Conservation (phyloP, 2,113 vertebrate species). For the Oncorhynchus mykiss region DNA sequence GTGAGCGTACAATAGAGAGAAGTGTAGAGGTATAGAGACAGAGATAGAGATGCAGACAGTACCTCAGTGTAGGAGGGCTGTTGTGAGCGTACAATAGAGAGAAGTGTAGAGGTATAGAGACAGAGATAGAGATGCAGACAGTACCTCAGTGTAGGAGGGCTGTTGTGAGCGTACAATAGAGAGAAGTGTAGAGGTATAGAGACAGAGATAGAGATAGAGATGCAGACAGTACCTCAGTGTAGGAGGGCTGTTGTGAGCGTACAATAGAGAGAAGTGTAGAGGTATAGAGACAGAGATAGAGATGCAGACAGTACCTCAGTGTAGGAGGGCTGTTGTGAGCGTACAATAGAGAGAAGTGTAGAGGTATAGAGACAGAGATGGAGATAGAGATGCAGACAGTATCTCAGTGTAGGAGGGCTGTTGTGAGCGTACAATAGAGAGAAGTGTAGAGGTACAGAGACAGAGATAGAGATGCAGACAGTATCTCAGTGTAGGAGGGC, state of each 20-base stretch:
- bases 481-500: conserved; percentile 85
- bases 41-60: neutral
- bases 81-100: conserved; percentile 64
- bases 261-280: no score
- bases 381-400: neutral
- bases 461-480: neutral
- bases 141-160: conserved; percentile 85
- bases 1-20: conserved; percentile 53
- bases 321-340: conserved; percentile 87
- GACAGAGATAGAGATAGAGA: neutral
- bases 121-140: neutral
- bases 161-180: conserved; percentile 70
- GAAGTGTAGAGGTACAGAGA: no score
- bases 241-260: conserved; percentile 84
- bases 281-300: neutral
- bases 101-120: no score
- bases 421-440: conserved; percentile 64
- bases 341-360: no score
- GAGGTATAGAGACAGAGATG: no score
- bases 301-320: conserved; percentile 67
- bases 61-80: conserved; percentile 87
- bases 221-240: conserved; percentile 74
- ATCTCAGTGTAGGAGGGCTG: conserved; percentile 87
- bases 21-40: neutral
- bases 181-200: no score